These are phyloP conservation scores for Panurus biarmicus DNA, from an alignment of 2,113 vertebrate genomes.

Conservation along the genomic window DNA sequence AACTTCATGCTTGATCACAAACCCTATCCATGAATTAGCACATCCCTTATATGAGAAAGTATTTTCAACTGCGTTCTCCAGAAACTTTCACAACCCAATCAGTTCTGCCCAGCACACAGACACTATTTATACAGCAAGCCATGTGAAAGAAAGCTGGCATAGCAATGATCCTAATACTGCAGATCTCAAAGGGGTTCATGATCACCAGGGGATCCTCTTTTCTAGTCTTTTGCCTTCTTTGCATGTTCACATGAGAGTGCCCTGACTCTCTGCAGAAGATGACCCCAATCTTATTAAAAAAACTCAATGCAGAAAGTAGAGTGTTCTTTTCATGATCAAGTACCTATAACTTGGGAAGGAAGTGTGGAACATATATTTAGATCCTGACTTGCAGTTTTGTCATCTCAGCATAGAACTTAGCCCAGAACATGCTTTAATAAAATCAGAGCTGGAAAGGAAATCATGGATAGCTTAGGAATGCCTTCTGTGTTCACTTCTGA, in stretches of 20 bases:
- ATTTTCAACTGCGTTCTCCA: fast-evolving
- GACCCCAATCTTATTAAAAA: not conserved
- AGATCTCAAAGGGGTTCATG: not conserved
- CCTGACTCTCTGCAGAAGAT: not conserved
- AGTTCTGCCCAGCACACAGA: not conserved
- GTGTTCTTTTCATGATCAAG: not conserved
- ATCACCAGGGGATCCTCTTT: not conserved
- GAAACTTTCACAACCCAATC: not conserved
- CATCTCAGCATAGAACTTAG: not conserved
- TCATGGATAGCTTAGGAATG: not conserved
- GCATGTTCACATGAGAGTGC: not conserved
- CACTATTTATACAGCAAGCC: not conserved
- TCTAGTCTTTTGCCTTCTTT: not conserved
- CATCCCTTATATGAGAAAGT: not conserved
- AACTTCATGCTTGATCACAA: not conserved
- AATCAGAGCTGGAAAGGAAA: not conserved
- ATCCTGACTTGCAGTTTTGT: not conserved
- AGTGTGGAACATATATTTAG: not conserved
- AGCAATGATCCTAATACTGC: not conserved
- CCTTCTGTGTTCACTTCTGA: not conserved
- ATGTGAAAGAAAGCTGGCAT: not conserved
- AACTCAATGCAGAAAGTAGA: not conserved
- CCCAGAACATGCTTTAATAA: not conserved
- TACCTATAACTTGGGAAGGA: not conserved
- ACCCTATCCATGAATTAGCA: not conserved